Base-by-base conservation (phyloP, 92 coral and sea anemone species). In the Desmophyllum pertusum region DNA sequence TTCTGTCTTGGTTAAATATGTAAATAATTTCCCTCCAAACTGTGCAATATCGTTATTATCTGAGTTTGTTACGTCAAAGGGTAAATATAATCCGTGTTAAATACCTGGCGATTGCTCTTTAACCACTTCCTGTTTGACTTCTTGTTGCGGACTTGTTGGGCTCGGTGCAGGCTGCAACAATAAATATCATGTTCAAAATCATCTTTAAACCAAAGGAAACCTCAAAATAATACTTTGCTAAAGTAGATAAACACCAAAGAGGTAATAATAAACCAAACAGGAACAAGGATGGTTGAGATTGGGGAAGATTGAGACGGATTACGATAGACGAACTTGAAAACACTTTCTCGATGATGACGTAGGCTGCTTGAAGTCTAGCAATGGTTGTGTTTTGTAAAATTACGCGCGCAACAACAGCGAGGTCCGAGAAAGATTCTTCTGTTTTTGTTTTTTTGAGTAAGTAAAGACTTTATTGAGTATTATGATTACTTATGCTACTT, bases 21-120 rank as follows among this genome's bases (percentile, higher is more conserved):
- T 30, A 31, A 79, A 65, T 79, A 21, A 42, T 66, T 43, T 21
- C 25, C 17, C 31, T 33, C 39, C 30, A 43, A 78, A 38, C 13
- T 23, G 65, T 51, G 31, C 23, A 76, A 25, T 25, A 79, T 42
- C 39, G 23, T 5, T 79, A 23, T 19, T 42, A 48, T 45, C 50
- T 29, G 21, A 79, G 42, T 31, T 10, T 43, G 25, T 67, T 37
- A 67, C 73, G 29, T 67, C 29, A 67, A 67, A 37, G 27, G 15
- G 42, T 35, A 33, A 33, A 5, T 67, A 6, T 17, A 43, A 21
- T 48, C 75, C 15, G 75, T 46, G 25, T 39, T 61, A 67, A 66
- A 10, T 80, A 80, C 84, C 76, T 66, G 76, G 35, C 18, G 84
- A 68, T 48, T 31, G 84, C 38, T 80, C 53, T 29, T 80, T 68